A percentile compares a stretch with the other conserved stretches of the same genome.
These are phyloP conservation scores for Darevskia mixta DNA, from an alignment of 2,797 vertebrate genomes.

Conservation along the genomic window DNA sequence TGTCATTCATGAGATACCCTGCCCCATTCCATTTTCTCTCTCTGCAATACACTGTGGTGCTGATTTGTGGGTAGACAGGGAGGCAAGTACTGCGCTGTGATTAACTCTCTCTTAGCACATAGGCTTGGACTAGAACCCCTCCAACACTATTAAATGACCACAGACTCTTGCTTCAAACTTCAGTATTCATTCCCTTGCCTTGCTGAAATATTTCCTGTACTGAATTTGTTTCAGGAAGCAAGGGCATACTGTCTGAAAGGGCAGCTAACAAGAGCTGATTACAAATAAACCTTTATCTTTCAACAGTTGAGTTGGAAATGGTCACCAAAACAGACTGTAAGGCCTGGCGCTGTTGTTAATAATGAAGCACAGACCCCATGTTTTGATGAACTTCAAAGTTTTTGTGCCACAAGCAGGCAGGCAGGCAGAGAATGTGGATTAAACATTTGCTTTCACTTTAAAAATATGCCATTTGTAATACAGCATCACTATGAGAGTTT, in stretches of 20 bases:
- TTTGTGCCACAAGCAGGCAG: conserved; percentile 18
- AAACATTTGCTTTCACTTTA: conserved; percentile 32
- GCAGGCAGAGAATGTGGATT: conserved; percentile 23
- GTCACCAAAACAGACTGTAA: conserved; percentile 29
- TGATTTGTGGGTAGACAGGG: background rate
- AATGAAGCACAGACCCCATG: conserved; percentile 24
- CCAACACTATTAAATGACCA: background rate
- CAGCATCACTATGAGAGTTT: background rate
- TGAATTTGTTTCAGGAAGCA: conserved; percentile 44
- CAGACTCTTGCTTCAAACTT: conserved; percentile 31
- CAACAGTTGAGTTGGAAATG: conserved; percentile 43
- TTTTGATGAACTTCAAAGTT: conserved; percentile 64
- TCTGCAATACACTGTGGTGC: background rate
- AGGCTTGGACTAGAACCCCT: background rate
- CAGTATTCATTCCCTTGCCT: conserved; percentile 41
- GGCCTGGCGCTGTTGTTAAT: conserved; percentile 37
- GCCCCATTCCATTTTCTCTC: background rate
- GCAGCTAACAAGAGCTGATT: conserved; percentile 49
- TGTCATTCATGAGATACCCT: conserved; percentile 2
- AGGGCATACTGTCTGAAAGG: background rate
- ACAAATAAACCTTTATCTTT: conserved; percentile 60
- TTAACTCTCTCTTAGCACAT: background rate
- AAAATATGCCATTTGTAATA: conserved; percentile 34
- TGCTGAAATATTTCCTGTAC: conserved; percentile 43
- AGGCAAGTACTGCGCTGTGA: background rate